phyloP scores from a whole-genome alignment of 2,797 vertebrate genomes.

The Cynopterus sphinx region DNA sequence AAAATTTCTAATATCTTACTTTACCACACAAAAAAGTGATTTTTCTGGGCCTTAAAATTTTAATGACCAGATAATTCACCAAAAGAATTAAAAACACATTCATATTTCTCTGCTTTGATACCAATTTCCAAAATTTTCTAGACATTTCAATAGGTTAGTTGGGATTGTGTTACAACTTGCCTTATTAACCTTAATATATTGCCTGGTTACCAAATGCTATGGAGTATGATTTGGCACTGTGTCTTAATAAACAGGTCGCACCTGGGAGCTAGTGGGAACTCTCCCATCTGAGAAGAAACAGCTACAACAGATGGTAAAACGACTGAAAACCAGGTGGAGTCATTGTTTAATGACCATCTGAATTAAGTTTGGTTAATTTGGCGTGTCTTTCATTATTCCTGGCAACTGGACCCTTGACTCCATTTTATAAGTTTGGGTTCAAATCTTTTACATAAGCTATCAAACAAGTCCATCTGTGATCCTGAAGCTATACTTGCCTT shows the following conservation, averaged over 20 bases:
- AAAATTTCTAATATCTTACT: neutral
- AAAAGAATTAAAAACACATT: constrained; percentile 20
- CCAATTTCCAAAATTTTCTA: neutral
- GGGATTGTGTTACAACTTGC: neutral
- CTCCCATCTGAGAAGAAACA: constrained; percentile 71
- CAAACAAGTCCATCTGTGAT: constrained; percentile 81
- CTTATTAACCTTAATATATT: neutral
- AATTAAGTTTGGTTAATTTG: constrained; percentile 83
- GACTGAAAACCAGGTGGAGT: constrained; percentile 80
- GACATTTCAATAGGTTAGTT: neutral
- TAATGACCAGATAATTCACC: neutral
- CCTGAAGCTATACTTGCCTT: constrained; percentile 36
- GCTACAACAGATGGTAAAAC: constrained; percentile 83
- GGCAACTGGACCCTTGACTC: constrained; percentile 68
- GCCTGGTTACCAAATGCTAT: neutral
- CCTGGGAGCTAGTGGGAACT: constrained; percentile 52
- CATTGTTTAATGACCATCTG: constrained; percentile 80
- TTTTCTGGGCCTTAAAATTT: constrained; percentile 26
- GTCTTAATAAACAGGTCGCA: constrained; percentile 44
- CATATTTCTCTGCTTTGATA: neutral
- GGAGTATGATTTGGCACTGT: constrained; percentile 34
- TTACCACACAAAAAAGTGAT: neutral
- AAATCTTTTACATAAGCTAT: constrained; percentile 57
- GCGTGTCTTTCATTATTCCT: constrained; percentile 74
- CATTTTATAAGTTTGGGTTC: constrained; percentile 37